These are phyloP conservation scores for Teleiodes luculella DNA, from an alignment of 2,888 invertebrate genomes.

Conservation along the genomic window DNA sequence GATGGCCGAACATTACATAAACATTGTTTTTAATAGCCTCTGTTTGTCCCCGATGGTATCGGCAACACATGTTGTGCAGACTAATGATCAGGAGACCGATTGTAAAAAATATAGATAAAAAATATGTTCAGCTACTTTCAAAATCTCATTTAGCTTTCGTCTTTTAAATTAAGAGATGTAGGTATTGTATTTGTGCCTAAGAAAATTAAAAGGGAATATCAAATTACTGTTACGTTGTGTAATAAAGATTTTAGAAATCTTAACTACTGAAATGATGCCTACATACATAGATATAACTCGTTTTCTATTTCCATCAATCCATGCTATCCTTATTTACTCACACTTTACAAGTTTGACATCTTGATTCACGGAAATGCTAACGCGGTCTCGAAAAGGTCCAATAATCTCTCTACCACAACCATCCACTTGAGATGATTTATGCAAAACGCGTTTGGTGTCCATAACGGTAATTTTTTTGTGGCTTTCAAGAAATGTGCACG, in stretches of 20 bases:
- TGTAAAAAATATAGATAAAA: constrained; percentile 13
- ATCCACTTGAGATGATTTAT: constrained; percentile 69
- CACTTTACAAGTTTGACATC: constrained; percentile 1
- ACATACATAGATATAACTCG: too few species aligned
- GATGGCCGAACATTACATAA: constrained; percentile 34
- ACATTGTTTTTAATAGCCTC: constrained; percentile 57
- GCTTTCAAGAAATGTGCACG: constrained; percentile 22
- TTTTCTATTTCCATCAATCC: too few species aligned
- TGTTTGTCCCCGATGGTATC: constrained; percentile 53
- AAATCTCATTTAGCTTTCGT: too few species aligned
- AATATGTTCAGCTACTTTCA: constrained; percentile 9
- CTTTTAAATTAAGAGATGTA: too few species aligned
- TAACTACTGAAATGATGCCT: too few species aligned
- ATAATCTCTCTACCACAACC: constrained; percentile 17
- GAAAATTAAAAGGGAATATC: too few species aligned
- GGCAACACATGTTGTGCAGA: constrained; percentile 63
- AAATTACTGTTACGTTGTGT: too few species aligned
- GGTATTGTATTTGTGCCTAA: too few species aligned
- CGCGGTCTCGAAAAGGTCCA: constrained; percentile 31
- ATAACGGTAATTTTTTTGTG: constrained; percentile 60
- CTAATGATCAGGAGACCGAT: constrained; percentile 59
- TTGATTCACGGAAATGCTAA: not conserved
- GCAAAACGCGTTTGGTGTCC: constrained; percentile 57
- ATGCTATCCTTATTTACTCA: not conserved
- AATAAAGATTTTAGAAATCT: too few species aligned